phyloP scores from a whole-genome alignment of 2,113 vertebrate genomes.

The Carassius carassius region DNA sequence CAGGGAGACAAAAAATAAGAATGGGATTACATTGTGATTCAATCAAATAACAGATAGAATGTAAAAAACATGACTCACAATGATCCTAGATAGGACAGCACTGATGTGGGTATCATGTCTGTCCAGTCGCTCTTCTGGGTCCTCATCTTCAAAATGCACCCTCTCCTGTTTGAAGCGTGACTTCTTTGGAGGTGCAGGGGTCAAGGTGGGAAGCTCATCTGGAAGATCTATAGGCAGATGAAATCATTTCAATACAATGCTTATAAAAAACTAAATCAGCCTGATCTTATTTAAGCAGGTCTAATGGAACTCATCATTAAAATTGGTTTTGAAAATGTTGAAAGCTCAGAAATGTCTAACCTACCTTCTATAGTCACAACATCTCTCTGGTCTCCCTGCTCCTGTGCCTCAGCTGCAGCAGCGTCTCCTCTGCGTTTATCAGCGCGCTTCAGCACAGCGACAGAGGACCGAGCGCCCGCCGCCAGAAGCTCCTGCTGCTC shows the following conservation, averaged over 20 bases:
- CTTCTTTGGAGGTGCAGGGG: slow-evolving; percentile 88
- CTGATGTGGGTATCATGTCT: slow-evolving; percentile 87
- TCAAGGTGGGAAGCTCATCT: slow-evolving; percentile 84
- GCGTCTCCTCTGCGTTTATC: slow-evolving; percentile 81
- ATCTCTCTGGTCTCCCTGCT: slow-evolving; percentile 71
- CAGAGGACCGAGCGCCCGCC: slow-evolving; percentile 78
- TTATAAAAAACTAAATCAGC: not conserved
- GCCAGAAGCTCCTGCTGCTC: slow-evolving; percentile 88
- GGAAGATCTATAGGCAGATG: slow-evolving; percentile 77
- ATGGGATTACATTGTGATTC: not conserved
- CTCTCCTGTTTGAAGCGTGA: slow-evolving; percentile 76
- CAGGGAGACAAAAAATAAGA: slow-evolving; percentile 22
- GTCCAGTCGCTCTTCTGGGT: slow-evolving; percentile 81
- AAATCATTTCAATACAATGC: not conserved
- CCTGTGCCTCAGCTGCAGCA: slow-evolving; percentile 24
- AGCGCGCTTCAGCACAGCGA: slow-evolving; percentile 82
- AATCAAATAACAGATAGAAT: not conserved
- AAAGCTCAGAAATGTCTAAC: not conserved
- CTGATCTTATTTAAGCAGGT: not conserved
- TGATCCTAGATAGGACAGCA: slow-evolving; percentile 88
- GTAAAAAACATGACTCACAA: slow-evolving; percentile 75
- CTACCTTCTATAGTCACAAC: slow-evolving; percentile 85
- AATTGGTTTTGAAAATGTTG: too few species aligned
- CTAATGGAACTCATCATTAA: not conserved
- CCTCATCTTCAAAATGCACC: slow-evolving; percentile 81